Evolutionary conservation across 2,113 vertebrate genomes (phyloP).

Genomic region (Ciconia stormi): DNA sequence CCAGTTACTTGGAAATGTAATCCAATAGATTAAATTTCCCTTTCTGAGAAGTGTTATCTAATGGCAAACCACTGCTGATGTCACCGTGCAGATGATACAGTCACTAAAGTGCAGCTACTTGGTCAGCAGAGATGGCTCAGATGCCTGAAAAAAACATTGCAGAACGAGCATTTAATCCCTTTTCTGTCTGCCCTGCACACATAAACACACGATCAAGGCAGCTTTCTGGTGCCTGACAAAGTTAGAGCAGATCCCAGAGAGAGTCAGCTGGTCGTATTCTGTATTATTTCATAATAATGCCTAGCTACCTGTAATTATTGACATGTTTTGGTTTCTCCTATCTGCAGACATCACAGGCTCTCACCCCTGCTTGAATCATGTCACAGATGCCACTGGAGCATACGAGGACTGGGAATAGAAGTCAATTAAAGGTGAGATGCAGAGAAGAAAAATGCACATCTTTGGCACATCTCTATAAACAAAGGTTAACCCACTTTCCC

Average conservation of each 20-base stretch:
- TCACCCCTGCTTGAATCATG: background rate
- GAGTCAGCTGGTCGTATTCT: background rate
- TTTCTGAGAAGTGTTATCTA: conserved; percentile 17
- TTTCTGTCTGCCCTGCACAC: background rate
- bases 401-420: background rate
- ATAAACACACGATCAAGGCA: background rate
- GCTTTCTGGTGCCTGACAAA: background rate
- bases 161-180: background rate
- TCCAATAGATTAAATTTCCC: background rate
- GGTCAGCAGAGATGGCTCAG: background rate
- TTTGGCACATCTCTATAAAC: background rate
- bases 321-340: background rate
- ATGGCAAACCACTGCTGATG: background rate
- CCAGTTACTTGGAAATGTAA: background rate
- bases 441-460: background rate
- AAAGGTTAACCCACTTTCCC: background rate
- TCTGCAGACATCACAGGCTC: background rate
- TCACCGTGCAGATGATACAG: background rate
- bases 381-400: background rate
- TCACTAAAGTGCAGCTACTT: background rate
- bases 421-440: background rate
- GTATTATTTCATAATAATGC: background rate
- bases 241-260: background rate
- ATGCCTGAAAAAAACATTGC: background rate
- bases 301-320: background rate